Base-by-base conservation (phyloP, 2,113 vertebrate genomes). In the Progne subis region DNA sequence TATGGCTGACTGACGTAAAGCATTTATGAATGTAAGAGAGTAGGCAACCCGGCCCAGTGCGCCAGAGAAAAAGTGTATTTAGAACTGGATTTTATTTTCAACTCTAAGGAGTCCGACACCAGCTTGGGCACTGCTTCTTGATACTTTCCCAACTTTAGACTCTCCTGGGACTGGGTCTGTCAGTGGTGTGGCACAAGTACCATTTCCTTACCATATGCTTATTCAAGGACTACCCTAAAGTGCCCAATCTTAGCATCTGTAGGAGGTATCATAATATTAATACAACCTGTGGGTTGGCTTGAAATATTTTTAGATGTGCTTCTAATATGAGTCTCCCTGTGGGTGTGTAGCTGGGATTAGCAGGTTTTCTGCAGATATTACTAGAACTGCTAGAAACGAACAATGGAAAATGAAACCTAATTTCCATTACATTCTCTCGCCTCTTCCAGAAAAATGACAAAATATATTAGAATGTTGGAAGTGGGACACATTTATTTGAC, bases 381-480 rank as follows among this genome's bases (percentile, higher is more conserved):
- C 63, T 67, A 70, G 70, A 90, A 85, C 46, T 50, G 44, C 41
- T 75, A 81, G 86, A 84, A 90, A 76, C 5, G 37, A 96, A 90
- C 56, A 94, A 93, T 47, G 61, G 72, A 81, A 90, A 86, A 77
- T n/a, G 81, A 72, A 90, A 41, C 23, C 7, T 59, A 39, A 77
- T 86, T 93, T 93, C n/a, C 39, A 53, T 74, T 70, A 53, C 56
- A 49, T 91, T 90, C 32, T 90, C 56, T 77, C 7, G 0, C 23
- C 55, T 93, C 46, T 93, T 91, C 56, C 81, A 94, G 64, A 81
- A 78, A 86, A 80, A 77, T 74, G 34, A 59, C 76, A 91, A 83
- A 86, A 71, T 78, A 63, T 11, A 70, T 86, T 67, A 71, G 11
- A 86, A 90, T 4, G 0, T 32, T 80, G 52, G 47, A 95, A 93